Evolutionary conservation across 2,113 vertebrate genomes (phyloP), one percentile per base, ranked within the genome.

Genomic region (Megaceryle torquata): DNA sequence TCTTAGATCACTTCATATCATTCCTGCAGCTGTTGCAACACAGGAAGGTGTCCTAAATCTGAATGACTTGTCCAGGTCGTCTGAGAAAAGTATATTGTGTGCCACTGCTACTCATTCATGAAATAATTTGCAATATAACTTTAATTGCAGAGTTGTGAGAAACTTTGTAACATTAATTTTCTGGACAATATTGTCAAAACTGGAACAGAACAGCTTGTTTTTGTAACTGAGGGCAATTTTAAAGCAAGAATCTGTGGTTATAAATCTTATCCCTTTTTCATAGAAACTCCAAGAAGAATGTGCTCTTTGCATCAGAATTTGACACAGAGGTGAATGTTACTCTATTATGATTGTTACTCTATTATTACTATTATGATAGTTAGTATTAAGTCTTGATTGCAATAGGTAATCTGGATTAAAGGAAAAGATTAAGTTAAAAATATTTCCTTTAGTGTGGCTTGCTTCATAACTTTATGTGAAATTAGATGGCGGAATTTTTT

Each of bases 1-100:
- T 89, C 78, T 89, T 76, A 59, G 82, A 79, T 86, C 48, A n/a
- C 37, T 89, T 82, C 4, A 2, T 93, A 59, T 86, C 51, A 43
- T 76, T 96, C 67, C 60, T 92, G 93, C 91, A 96, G 89, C 74
- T 91, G 84, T 92, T 89, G 41, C 63, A 94, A 59, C 44, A 57
- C 61, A 71, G 82, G 88, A 93, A 85, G 16, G 39, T 95, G 56
- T 83, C 78, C 72, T 75, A 57, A 71, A 83, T 61, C 43, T 35
- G 39, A 92, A 95, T 91, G 13, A 60, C 68, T 95, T 89, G 93
- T 61, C 86, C 92, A 91, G 90, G 37, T 76, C 82, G 81, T 81
- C 92, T 92, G 39, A 17, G 4, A 17, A 91, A 95, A 71, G 11
- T n/a, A 50, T 93, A 29, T 24, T 53, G 10, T 68, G 8, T 75